Evolutionary conservation across 2,888 invertebrate genomes (phyloP).

Genomic region (Andrena dorsata): DNA sequence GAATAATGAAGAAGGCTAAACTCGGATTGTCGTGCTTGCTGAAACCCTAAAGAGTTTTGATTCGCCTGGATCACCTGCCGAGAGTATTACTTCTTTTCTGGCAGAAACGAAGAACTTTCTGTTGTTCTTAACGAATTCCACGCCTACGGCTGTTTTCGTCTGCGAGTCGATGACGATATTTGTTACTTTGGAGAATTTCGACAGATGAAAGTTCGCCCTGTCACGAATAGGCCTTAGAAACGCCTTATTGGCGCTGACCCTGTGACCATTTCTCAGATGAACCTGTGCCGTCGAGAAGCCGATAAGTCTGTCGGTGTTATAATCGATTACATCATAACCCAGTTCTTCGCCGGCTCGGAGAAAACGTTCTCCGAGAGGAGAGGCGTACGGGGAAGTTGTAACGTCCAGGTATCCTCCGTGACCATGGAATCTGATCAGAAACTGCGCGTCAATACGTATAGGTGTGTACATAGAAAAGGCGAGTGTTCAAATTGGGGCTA

Average conservation of each 20-base stretch:
- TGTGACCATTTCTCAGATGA: conserved; percentile 89
- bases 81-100: conserved; percentile 91
- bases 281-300: conserved; percentile 91
- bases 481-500: neutral
- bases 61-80: conserved; percentile 88
- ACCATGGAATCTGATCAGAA: conserved; percentile 88
- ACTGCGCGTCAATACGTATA: neutral
- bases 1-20: neutral
- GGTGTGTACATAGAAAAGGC: no score
- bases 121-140: conserved; percentile 89
- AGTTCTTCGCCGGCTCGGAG: conserved; percentile 89
- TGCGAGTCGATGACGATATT: conserved; percentile 89
- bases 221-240: conserved; percentile 89
- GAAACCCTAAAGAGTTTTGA: no score
- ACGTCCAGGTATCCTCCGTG: conserved; percentile 90
- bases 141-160: conserved; percentile 88
- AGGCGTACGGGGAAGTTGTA: conserved; percentile 88
- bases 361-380: conserved; percentile 88
- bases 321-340: conserved; percentile 90
- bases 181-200: conserved; percentile 89
- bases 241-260: conserved; percentile 93
- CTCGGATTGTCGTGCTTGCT: no score
- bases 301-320: conserved; percentile 88
- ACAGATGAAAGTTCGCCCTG: conserved; percentile 90
- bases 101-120: conserved; percentile 86